Base-by-base conservation (phyloP, 2,113 vertebrate species). In the Prochilodus magdalenae region DNA sequence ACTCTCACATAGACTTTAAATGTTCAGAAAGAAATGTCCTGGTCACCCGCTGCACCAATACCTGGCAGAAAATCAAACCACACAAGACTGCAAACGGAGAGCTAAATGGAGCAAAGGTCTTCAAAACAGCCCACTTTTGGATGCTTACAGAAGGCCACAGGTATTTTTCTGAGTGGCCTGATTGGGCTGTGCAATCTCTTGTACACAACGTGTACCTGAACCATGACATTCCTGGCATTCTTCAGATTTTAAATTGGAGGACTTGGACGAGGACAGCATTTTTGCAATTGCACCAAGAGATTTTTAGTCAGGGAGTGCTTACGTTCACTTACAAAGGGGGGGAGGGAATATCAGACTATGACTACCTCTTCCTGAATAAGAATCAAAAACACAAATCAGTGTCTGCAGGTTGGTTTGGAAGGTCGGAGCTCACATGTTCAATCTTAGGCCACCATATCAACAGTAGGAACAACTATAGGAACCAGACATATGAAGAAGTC, bases 161-260 rank as follows among this genome's bases (percentile, higher is more conserved):
- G 84, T 75, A 73, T 82, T 77, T 81, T 60, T 75, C 51, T 40
- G 72, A 51, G 33, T 74, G 47, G 15, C 47, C 20, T 40, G 30
- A 82, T 66, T 73, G 71, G 60, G 47, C 36, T 22, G 16, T 33
- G 26, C 57, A 22, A 63, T 60, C 29, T 47, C 27, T 66, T 60
- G 66, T 75, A 75, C 47, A n/a, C 36, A 55, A 13, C 12, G 24
- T 59, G 18, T 20, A 65, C 72, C 44, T 71, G 53, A 76, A 82
- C 24, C 77, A 60, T 62, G 53, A 27, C 83, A 86, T 84, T 44
- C 62, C 81, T 77, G 75, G 73, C 81, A 77, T 89, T 85, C 86
- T 75, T 40, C 12, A 84, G 82, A 82, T 80, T 51, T 67, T 16
- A 80, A 80, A 81, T 62, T 74, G 66, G 57, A 53, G 53, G 49